These are phyloP conservation scores for Petroica traversi DNA, from an alignment of 2,113 vertebrate species.

Conservation along the genomic window DNA sequence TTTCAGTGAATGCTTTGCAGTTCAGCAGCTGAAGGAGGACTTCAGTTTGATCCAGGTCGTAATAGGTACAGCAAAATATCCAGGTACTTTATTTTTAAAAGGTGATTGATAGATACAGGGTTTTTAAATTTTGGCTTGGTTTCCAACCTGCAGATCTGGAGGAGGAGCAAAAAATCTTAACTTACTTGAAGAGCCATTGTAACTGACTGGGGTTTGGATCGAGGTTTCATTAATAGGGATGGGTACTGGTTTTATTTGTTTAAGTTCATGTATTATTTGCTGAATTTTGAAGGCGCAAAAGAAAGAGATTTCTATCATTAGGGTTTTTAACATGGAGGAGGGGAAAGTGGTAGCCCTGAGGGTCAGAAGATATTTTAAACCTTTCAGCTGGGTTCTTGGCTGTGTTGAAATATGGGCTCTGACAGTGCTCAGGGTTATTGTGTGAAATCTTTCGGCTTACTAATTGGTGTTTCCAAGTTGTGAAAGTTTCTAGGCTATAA, in stretches of 20 bases:
- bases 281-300: background rate
- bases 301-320: background rate
- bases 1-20: background rate
- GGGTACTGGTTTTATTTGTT: background rate
- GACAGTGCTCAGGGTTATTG: background rate
- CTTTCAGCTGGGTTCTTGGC: background rate
- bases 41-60: background rate
- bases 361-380: background rate
- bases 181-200: background rate
- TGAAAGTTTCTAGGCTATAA: background rate
- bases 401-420: accelerated
- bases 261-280: background rate
- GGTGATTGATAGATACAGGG: background rate
- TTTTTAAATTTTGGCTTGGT: background rate
- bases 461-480: background rate
- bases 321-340: background rate
- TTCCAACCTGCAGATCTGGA: background rate
- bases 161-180: background rate
- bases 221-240: background rate
- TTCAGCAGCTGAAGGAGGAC: background rate
- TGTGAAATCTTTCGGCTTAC: background rate
- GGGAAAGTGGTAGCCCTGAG: background rate
- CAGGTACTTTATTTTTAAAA: background rate
- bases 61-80: background rate
- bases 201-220: background rate